Percentiles rank a stretch among this genome's conserved stretches.
Evolutionary conservation across 2,113 vertebrate genomes (phyloP).

Genomic region (Solenodon paradoxus): DNA sequence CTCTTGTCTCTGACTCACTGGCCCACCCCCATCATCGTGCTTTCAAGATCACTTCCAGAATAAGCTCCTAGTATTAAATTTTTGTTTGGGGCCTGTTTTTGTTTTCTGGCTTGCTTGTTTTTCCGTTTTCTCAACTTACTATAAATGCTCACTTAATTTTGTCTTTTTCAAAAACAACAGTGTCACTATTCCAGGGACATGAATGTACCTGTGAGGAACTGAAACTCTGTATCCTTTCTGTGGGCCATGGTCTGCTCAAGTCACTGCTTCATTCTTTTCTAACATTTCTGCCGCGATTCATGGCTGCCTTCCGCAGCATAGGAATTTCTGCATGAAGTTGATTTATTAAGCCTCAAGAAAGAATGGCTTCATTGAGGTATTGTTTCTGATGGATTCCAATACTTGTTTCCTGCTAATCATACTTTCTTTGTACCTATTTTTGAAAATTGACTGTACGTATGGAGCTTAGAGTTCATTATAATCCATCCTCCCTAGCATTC

Average conservation of each 20-base stretch:
- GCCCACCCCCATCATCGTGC: not conserved
- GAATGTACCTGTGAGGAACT: not conserved
- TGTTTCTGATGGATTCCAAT: not conserved
- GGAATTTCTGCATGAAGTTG: not conserved
- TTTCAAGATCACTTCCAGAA: not conserved
- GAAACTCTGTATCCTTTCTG: not conserved
- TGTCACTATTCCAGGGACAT: not conserved
- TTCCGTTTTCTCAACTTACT: too few species aligned
- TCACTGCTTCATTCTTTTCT: not conserved
- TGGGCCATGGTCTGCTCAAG: not conserved
- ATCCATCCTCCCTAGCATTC: not conserved
- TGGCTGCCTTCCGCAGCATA: not conserved
- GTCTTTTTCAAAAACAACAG: not conserved
- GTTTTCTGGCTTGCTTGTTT: too few species aligned
- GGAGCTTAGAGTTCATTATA: not conserved
- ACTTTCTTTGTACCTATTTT: not conserved
- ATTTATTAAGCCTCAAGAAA: not conserved
- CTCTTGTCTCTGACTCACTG: not conserved
- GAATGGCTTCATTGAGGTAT: not conserved
- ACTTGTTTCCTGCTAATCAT: not conserved
- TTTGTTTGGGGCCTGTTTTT: not conserved
- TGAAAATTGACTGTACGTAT: constrained; percentile 17
- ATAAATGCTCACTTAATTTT: not conserved
- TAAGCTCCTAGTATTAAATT: not conserved
- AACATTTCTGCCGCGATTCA: not conserved